phyloP scores from a whole-genome alignment of 23 tunicate genomes.

The Trididemnum nubilum region DNA sequence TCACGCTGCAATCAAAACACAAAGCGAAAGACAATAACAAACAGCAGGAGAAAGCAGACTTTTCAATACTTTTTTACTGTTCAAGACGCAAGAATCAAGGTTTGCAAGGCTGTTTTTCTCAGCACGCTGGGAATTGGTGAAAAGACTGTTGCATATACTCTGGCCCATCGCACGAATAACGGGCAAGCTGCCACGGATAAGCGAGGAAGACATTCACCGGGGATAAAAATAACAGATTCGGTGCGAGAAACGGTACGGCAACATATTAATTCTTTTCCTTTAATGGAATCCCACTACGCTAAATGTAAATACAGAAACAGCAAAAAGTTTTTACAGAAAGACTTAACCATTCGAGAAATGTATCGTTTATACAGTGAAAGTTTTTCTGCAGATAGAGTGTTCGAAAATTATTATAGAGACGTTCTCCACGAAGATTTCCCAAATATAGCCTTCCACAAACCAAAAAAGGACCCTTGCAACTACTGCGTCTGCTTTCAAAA shows the following conservation, averaged over 20 bases:
- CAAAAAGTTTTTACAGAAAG: neutral
- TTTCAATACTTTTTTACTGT: conserved; percentile 3
- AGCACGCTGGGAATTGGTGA: conserved; percentile 4
- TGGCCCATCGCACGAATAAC: neutral
- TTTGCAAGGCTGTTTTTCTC: conserved; percentile 6
- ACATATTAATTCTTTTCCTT: neutral
- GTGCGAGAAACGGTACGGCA: neutral
- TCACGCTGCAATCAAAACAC: neutral
- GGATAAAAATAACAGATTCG: neutral
- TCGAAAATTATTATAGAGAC: neutral
- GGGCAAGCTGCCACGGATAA: conserved; percentile 6
- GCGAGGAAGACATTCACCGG: conserved; percentile 3
- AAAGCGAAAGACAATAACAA: neutral
- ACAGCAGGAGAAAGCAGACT: neutral
- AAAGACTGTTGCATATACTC: neutral
- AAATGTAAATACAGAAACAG: neutral
- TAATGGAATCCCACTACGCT: conserved; percentile 4
- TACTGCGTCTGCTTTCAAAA: neutral
- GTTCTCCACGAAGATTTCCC: conserved; percentile 7
- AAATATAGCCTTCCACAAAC: neutral
- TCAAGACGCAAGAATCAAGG: neutral
- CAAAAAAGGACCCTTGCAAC: neutral
- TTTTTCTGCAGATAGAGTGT: neutral
- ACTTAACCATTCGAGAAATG: neutral
- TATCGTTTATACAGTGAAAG: neutral